These are phyloP conservation scores for Paratrypauchen microcephalus DNA, from an alignment of 2,797 vertebrate species.

Conservation along the genomic window DNA sequence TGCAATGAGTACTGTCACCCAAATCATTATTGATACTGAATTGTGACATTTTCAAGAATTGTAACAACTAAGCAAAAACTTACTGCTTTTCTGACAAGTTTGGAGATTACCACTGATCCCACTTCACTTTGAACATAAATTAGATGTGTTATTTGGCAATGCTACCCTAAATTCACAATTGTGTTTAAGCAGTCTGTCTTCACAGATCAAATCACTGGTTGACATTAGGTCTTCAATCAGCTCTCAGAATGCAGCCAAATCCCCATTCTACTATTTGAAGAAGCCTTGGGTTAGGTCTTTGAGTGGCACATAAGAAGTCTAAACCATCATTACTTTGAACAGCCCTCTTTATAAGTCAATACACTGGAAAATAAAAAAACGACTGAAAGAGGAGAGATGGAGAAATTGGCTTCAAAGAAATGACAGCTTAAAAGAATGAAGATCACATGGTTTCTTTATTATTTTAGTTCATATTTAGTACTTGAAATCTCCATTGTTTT, in stretches of 20 bases:
- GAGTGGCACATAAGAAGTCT: constrained; percentile 27
- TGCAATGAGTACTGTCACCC: not conserved
- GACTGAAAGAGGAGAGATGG: not conserved
- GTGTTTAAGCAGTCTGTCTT: not conserved
- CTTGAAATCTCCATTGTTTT: no score
- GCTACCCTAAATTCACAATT: not conserved
- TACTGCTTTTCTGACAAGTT: not conserved
- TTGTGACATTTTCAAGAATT: not conserved
- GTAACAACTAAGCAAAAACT: not conserved
- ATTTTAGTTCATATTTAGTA: no score
- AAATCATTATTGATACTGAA: not conserved
- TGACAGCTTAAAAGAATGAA: not conserved
- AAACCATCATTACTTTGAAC: constrained; percentile 53
- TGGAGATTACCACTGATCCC: not conserved
- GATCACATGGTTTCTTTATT: constrained; percentile 3
- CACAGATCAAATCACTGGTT: constrained; percentile 47
- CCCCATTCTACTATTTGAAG: constrained; percentile 53
- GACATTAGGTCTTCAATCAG: constrained; percentile 60
- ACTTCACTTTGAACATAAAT: not conserved
- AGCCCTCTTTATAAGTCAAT: constrained; percentile 52
- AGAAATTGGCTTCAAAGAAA: not conserved
- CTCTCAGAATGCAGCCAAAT: constrained; percentile 42
- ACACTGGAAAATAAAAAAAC: constrained; percentile 32
- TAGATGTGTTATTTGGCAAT: not conserved
- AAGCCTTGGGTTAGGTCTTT: constrained; percentile 34